These are phyloP conservation scores for Turdus rufiventris DNA, from an alignment of 2,113 vertebrate species.

Conservation along the genomic window DNA sequence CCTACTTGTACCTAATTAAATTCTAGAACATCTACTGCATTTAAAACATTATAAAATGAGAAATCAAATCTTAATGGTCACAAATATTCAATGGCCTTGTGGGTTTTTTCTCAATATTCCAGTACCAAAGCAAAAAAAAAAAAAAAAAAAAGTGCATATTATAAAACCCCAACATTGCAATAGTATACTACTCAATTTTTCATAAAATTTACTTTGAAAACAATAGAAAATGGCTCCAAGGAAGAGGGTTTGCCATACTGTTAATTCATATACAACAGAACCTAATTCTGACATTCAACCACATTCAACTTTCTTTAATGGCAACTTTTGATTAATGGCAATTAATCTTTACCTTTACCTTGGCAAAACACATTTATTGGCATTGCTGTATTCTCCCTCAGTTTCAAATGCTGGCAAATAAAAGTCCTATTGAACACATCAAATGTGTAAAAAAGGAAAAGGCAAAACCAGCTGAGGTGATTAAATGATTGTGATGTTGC, in stretches of 20 bases:
- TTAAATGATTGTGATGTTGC: not conserved
- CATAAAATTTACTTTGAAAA: constrained; percentile 18
- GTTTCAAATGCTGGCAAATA: constrained; percentile 18
- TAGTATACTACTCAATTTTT: not conserved
- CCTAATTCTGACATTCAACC: constrained; percentile 6
- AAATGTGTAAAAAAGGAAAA: not conserved
- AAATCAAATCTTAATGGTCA: constrained; percentile 19
- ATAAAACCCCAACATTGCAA: not conserved
- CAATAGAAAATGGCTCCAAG: constrained; percentile 29
- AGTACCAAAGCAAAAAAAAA: constrained; percentile 54
- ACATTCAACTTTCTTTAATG: constrained; percentile 22
- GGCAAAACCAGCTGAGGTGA: not conserved
- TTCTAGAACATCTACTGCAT: constrained; percentile 55
- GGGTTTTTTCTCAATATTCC: constrained; percentile 22
- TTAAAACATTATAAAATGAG: constrained; percentile 56
- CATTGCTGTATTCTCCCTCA: not conserved
- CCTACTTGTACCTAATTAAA: constrained; percentile 52
- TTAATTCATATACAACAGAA: not conserved
- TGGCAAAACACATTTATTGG: constrained; percentile 49
- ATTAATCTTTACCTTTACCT: constrained; percentile 2
- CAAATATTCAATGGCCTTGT: not conserved
- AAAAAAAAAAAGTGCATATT: constrained; percentile 55
- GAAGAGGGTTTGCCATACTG: not conserved
- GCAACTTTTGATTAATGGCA: constrained; percentile 56
- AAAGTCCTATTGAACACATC: not conserved